Percentiles rank a stretch among this genome's conserved stretches.
Evolutionary conservation across 2,888 invertebrate genomes (phyloP).

Genomic region (Nephrotoma appendiculata): DNA sequence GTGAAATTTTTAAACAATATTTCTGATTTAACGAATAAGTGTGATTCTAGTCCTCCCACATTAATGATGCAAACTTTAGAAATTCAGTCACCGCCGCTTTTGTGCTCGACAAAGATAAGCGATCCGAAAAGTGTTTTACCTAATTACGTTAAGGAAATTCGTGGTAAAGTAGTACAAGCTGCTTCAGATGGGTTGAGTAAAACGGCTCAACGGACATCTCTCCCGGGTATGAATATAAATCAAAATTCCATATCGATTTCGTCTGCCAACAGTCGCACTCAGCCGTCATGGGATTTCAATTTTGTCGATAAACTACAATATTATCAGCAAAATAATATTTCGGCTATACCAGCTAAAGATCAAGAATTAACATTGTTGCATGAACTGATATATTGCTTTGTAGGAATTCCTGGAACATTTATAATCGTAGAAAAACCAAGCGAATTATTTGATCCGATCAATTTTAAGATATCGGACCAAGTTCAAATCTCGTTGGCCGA

Average conservation of each 20-base stretch:
- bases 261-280: not conserved
- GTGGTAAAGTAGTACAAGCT: slow-evolving; percentile 26
- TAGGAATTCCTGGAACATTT: slow-evolving; percentile 54
- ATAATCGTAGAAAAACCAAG: slow-evolving; percentile 42
- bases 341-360: slow-evolving; percentile 47
- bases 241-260: not conserved
- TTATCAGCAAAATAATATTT: slow-evolving; percentile 5
- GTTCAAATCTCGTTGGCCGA: slow-evolving; percentile 51
- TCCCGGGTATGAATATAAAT: not conserved
- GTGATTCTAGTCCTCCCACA: too few relatives aligned
- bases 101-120: not conserved
- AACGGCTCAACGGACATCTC: slow-evolving; percentile 11
- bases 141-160: slow-evolving; percentile 1
- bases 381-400: slow-evolving; percentile 68
- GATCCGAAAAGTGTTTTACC: not conserved
- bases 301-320: not conserved
- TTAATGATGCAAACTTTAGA: too few relatives aligned
- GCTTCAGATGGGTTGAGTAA: slow-evolving; percentile 20
- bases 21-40: too few relatives aligned
- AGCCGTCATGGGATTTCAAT: slow-evolving; percentile 21
- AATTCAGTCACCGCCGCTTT: not conserved
- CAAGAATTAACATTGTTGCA: slow-evolving; percentile 74
- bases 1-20: too few relatives aligned
- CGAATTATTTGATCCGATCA: slow-evolving; percentile 40
- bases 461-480: slow-evolving; percentile 52